Base-by-base conservation (phyloP, 2,797 vertebrate genomes). In the Aulostomus chinensis region DNA sequence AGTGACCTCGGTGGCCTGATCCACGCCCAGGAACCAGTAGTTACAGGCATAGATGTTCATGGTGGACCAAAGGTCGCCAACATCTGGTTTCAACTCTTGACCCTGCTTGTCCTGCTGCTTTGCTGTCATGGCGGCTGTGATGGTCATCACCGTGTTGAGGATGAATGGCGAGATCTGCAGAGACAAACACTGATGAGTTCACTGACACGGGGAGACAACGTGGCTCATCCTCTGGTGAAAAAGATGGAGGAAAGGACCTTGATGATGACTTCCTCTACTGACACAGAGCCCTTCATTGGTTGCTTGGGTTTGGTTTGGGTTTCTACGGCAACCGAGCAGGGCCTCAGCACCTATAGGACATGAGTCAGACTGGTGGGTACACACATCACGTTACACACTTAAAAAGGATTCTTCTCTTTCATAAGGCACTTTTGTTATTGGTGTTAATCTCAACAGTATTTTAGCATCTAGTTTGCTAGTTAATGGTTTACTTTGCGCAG, bases 11-110 rank as follows among this genome's bases (percentile, higher is more conserved):
- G 75, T 76, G 34, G 93, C 96, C 40, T 79, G 53, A 25, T 97
- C 96, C 60, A 98, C 93, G 7, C 96, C 96, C 63, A 99, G 92
- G 68, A 97, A 99, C 97, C 97, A 99, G 68, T 85, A 91, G 68
- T 88, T 93, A 53, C 84, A 93, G 50, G 82, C 32, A 9, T 91
- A 86, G 34, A 95, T 8, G 31, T 93, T 86, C 45, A 75, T 92
- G 68, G 90, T 61, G 0, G 81, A 88, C 95, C 96, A 99, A 34
- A 98, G 88, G 36, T 89, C 71, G 4, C 57, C 47, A 14, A 56
- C 4, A 11, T 84, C 68, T 0, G 74, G 36, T 12, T 66, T 4
- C 0, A 30, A 10, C 28, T 85, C 80, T 69, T 59, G 69, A 0
- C 43, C 63, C 50, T 82, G 85, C 25, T 91, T 84, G 1, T 92